Evolutionary conservation across 2,113 vertebrate genomes (phyloP), one percentile per base, ranked within the genome.

Genomic region (Hippocampus mohnikei): DNA sequence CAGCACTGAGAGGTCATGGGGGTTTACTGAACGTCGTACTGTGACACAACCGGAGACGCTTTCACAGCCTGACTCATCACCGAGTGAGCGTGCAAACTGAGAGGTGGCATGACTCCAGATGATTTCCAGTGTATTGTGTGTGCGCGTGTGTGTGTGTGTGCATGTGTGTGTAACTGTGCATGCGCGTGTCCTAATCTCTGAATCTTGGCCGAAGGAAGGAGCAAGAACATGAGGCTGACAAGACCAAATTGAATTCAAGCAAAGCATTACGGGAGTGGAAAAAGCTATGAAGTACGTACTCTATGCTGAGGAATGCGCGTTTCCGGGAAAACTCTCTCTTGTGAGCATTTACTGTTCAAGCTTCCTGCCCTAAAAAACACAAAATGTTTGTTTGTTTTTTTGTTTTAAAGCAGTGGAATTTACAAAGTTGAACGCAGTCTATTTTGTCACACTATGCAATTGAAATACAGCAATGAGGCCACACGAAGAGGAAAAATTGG

Each of bases 221-320:
- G 33, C 59, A 37, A 37, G 0, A 2, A 61, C 8, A 25, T 61
- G 25, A 61, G 59, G 59, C 59, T 15, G 15, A 33, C 16, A 61
- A 37, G 20, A 44, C 20, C 21, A 1, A 55, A 55, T 10, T 10
- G 8, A 21, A n/a, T 55, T 8, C 7, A 55, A 25, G 10, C 23
- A 69, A 66, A 74, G 70, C 73, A 67, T 69, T 62, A 66, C 64
- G 70, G 60, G 70, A 70, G 68, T 67, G 55, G 48, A 77, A 59
- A 73, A 55, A 84, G 71, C 58, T 60, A 70, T 61, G 67, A 61
- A 48, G 50, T 27, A 44, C 50, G 69, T 55, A 52, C 52, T 72
- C 23, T 77, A 69, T 86, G 87, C 88, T 91, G 88, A 90, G 72
- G 66, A 79, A 65, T 70, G 89, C 88, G 85, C 77, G 84, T 82